Evolutionary conservation across 2,113 vertebrate genomes (phyloP).

Genomic region (Archilochus colubris): DNA sequence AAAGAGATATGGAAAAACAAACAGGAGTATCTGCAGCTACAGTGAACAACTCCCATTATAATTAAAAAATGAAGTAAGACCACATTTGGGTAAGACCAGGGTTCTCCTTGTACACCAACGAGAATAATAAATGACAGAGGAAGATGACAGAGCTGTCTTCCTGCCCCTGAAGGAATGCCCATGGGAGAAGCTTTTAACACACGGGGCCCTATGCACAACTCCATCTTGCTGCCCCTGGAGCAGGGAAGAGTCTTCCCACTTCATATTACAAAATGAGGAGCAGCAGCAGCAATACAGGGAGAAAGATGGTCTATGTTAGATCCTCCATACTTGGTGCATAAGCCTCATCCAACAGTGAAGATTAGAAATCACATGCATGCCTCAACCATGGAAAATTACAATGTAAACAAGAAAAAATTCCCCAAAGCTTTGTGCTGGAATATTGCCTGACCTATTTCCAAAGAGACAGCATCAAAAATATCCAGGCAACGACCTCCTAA

Average conservation of each 20-base stretch:
- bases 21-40: not conserved
- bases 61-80: not conserved
- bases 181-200: not conserved
- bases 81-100: accelerated
- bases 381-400: not conserved
- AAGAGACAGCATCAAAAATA: not conserved
- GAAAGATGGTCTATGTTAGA: not conserved
- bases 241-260: not conserved
- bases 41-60: not conserved
- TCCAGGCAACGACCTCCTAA: not conserved
- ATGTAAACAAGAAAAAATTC: not conserved
- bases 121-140: not conserved
- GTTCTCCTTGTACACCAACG: not conserved
- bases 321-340: not conserved
- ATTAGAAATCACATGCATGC: not conserved
- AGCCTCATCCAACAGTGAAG: not conserved
- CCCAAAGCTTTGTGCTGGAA: not conserved
- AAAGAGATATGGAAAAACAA: not conserved
- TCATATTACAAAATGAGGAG: not conserved
- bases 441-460: not conserved
- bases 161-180: not conserved
- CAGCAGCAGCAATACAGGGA: not conserved
- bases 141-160: not conserved
- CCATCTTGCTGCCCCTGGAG: not conserved
- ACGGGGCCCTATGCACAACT: accelerated